Percentiles rank a stretch among this genome's conserved stretches.
These are phyloP conservation scores for Apostichopus japonicus DNA, from an alignment of 35 echinoderm and acorn worm genomes.

Conservation along the genomic window DNA sequence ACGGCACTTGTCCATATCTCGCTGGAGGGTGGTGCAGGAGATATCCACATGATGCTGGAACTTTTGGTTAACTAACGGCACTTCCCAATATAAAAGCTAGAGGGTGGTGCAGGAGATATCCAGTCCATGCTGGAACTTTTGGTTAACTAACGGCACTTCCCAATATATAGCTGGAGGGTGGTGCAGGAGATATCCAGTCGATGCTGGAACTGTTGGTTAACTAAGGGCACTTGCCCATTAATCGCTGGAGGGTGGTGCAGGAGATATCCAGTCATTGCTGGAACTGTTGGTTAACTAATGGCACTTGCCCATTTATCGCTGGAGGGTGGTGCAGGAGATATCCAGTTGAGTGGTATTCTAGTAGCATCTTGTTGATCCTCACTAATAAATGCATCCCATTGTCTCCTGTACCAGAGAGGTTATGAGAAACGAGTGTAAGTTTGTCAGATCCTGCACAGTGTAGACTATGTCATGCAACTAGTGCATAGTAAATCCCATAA, in stretches of 20 bases:
- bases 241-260: conserved; percentile 52
- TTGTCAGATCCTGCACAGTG: too few species aligned
- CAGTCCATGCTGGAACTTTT: neutral
- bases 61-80: conserved; percentile 8
- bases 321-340: conserved; percentile 55
- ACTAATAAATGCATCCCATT: conserved; percentile 71
- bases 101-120: conserved; percentile 62
- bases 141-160: conserved; percentile 32
- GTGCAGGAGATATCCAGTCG: conserved; percentile 62
- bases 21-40: conserved; percentile 57
- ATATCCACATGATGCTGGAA: conserved; percentile 29
- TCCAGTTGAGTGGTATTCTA: conserved; percentile 67
- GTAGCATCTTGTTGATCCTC: conserved; percentile 57
- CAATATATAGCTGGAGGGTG: conserved; percentile 62
- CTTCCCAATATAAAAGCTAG: conserved; percentile 59
- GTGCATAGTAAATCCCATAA: too few species aligned
- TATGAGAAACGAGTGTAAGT: too few species aligned
- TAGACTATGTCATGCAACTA: too few species aligned
- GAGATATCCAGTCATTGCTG: conserved; percentile 26
- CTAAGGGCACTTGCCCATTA: conserved; percentile 59
- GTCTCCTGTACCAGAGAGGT: conserved; percentile 17
- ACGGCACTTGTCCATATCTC: conserved; percentile 63
- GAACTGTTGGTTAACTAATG: neutral
- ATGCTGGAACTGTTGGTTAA: neutral
- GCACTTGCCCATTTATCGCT: conserved; percentile 66